Evolutionary conservation across 2,797 vertebrate species (phyloP).

Genomic region (Cephalopachus bancanus): DNA sequence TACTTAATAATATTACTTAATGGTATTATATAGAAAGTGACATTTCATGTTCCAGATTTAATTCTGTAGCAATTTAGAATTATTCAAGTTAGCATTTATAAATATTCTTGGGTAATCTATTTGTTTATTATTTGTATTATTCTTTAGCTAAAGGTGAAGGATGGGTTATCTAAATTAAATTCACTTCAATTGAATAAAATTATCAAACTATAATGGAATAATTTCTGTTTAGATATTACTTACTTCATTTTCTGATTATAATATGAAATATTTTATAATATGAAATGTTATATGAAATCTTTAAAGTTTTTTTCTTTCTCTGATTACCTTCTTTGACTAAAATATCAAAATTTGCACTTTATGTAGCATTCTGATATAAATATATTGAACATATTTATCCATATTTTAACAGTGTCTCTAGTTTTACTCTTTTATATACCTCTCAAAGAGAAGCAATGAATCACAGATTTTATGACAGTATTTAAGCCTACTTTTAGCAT

Average conservation of each 20-base stretch:
- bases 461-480: neutral
- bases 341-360: conserved; percentile 1
- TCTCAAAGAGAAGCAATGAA: neutral
- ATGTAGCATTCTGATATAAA: conserved; percentile 23
- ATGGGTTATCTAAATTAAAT: conserved; percentile 34
- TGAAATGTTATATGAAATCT: neutral
- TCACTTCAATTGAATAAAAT: conserved; percentile 50
- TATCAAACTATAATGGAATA: conserved; percentile 11
- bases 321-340: conserved; percentile 7
- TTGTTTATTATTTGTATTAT: conserved; percentile 22
- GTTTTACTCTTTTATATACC: neutral
- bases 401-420: neutral
- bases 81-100: conserved; percentile 12
- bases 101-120: conserved; percentile 18
- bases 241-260: neutral
- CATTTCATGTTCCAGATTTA: neutral
- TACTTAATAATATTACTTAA: neutral
- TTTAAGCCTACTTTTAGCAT: neutral
- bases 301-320: neutral
- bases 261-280: neutral
- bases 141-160: conserved; percentile 41
- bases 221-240: conserved; percentile 21
- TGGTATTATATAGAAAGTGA: neutral
- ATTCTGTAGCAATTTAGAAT: neutral
- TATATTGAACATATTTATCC: neutral